A percentile compares a stretch with the other conserved stretches of the same genome.
These are phyloP conservation scores for Lordiphosa fenestrarum DNA, from an alignment of 2,888 invertebrate species.

Conservation along the genomic window DNA sequence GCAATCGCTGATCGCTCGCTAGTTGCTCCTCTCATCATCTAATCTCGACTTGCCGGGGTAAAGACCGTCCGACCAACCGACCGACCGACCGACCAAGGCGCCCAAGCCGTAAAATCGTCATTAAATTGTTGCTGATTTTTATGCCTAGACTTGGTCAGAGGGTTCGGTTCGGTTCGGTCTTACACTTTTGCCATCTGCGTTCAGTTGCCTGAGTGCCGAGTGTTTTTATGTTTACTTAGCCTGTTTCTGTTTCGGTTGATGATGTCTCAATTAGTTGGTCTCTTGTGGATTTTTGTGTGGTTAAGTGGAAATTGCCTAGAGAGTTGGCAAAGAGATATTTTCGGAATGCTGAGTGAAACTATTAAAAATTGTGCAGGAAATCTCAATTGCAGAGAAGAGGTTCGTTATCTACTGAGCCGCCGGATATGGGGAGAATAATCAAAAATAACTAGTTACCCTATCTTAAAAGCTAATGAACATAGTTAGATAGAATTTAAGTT, in stretches of 20 bases:
- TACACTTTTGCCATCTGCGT: constrained; percentile 50
- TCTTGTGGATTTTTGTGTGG: constrained; percentile 50
- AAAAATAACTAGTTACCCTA: not conserved
- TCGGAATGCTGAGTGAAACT: constrained; percentile 19
- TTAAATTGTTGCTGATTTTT: constrained; percentile 72
- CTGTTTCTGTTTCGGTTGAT: constrained; percentile 24
- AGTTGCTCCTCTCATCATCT: constrained; percentile 57
- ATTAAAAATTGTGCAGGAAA: constrained; percentile 27
- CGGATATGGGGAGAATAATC: constrained; percentile 9
- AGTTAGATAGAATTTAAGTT: constrained; percentile 2
- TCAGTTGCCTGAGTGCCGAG: too few relatives aligned
- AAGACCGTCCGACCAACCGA: not conserved
- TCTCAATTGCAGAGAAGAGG: constrained; percentile 7
- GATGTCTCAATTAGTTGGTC: constrained; percentile 67
- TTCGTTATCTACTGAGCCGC: constrained; percentile 9
- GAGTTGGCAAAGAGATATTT: constrained; percentile 8
- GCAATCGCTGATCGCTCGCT: constrained; percentile 14
- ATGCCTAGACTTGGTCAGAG: constrained; percentile 14
- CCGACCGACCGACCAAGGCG: constrained; percentile 22
- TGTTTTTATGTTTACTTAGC: constrained; percentile 49
- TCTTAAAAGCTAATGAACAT: not conserved
- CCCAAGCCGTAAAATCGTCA: constrained; percentile 66
- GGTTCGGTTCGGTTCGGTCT: constrained; percentile 28
- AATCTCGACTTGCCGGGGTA: constrained; percentile 31
- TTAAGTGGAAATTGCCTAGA: constrained; percentile 21